Conservation (phyloP, 2,888 invertebrate genomes). For the Heliconius erato region DNA sequence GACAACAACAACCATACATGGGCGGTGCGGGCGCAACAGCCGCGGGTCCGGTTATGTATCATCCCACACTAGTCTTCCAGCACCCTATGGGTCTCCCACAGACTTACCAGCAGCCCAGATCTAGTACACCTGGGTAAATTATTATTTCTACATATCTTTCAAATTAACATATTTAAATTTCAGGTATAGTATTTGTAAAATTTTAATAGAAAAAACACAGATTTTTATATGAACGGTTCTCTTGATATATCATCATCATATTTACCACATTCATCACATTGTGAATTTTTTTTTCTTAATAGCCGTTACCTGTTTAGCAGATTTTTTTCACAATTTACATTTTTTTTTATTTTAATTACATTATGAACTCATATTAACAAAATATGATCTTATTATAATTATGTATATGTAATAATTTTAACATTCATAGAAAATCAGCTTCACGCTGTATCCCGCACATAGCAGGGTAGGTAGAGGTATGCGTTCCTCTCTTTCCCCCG, state of each 20-base stretch:
- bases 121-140: constrained; percentile 72
- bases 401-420: too few relatives aligned
- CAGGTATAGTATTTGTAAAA: not conserved
- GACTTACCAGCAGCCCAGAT: constrained; percentile 74
- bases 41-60: constrained; percentile 75
- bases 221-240: not conserved
- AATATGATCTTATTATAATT: too few relatives aligned
- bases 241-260: not conserved
- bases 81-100: constrained; percentile 74
- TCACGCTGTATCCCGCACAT: too few relatives aligned
- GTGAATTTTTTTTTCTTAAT: too few relatives aligned
- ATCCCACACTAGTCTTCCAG: constrained; percentile 73
- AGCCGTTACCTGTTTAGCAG: too few relatives aligned
- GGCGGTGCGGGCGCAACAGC: constrained; percentile 68
- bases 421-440: too few relatives aligned
- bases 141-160: not conserved
- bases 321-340: too few relatives aligned
- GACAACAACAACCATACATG: constrained; percentile 77
- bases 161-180: not conserved
- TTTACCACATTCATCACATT: too few relatives aligned
- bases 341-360: too few relatives aligned
- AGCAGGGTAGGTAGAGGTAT: too few relatives aligned
- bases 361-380: too few relatives aligned
- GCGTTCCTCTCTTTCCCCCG: too few relatives aligned
- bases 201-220: not conserved